phyloP scores from a whole-genome alignment of 92 coral and sea anemone genomes.

The Umimayanthus chanpuru region DNA sequence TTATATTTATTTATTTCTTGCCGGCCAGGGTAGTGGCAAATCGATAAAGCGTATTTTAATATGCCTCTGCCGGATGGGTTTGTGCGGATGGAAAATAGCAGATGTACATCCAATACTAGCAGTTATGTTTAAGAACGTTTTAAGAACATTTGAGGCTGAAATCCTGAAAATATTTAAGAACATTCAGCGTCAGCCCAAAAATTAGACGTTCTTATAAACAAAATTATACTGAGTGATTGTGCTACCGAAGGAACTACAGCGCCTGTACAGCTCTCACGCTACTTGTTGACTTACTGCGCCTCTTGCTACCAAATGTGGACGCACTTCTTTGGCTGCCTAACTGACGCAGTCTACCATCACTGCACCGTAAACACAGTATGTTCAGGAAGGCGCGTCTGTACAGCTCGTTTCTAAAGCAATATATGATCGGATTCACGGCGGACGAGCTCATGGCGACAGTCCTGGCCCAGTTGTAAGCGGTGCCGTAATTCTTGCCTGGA shows the following conservation, averaged over 20 bases:
- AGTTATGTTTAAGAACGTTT: no score
- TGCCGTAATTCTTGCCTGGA: constrained; percentile 81
- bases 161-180: no score
- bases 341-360: not conserved
- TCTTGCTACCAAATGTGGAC: not conserved
- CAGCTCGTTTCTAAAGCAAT: constrained; percentile 73
- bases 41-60: no score
- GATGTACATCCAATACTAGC: no score
- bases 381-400: constrained; percentile 71
- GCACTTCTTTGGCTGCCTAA: not conserved
- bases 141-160: no score
- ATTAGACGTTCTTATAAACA: no score
- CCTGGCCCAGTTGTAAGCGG: constrained; percentile 76
- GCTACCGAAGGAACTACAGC: not conserved
- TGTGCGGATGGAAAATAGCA: no score
- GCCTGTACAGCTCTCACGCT: constrained; percentile 15
- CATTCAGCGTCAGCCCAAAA: no score
- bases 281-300: constrained; percentile 4
- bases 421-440: constrained; percentile 75
- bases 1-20: no score
- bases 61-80: no score
- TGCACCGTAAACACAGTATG: constrained; percentile 38
- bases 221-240: not conserved
- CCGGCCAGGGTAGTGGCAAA: no score
- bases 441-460: constrained; percentile 79